A percentile compares a stretch with the other conserved stretches of the same genome.
These are phyloP conservation scores for Fissipunctia ypsillon DNA, from an alignment of 2,888 invertebrate species.

Conservation along the genomic window DNA sequence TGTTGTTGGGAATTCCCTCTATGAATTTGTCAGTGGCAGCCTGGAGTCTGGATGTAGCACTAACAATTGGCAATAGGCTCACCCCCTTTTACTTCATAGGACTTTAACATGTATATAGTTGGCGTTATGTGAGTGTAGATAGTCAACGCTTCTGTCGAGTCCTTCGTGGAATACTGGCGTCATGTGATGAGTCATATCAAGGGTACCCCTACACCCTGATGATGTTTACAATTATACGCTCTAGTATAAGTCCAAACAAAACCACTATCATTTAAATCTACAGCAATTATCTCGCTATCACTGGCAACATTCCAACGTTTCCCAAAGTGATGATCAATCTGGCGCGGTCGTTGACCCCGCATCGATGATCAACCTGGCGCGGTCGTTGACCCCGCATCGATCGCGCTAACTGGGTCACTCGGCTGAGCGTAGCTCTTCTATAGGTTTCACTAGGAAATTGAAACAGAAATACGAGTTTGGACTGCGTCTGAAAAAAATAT, in stretches of 20 bases:
- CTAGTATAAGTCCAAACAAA: background rate
- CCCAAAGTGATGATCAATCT: conserved; percentile 49
- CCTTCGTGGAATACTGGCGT: too few relatives aligned
- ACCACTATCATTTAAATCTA: background rate
- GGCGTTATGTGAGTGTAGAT: too few relatives aligned
- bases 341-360: conserved; percentile 66
- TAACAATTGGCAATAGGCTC: background rate
- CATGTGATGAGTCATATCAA: too few relatives aligned
- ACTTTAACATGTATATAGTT: background rate
- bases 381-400: conserved; percentile 73
- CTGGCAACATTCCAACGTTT: conserved; percentile 33
- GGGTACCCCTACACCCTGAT: too few relatives aligned
- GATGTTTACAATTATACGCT: too few relatives aligned
- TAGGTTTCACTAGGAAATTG: background rate
- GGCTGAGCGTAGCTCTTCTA: conserved; percentile 54
- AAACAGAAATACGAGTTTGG: conserved; percentile 5
- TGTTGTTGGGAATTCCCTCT: too few relatives aligned
- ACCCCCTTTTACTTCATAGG: background rate
- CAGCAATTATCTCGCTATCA: conserved; percentile 18
- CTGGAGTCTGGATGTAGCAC: background rate
- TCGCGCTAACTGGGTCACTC: conserved; percentile 73
- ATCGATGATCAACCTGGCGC: conserved; percentile 73
- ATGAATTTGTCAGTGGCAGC: too few relatives aligned
- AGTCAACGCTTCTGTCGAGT: too few relatives aligned
- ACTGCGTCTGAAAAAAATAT: background rate